A percentile compares a stretch with the other conserved stretches of the same genome.
Evolutionary conservation across 2,797 vertebrate species (phyloP).

Genomic region (Platalea minor): DNA sequence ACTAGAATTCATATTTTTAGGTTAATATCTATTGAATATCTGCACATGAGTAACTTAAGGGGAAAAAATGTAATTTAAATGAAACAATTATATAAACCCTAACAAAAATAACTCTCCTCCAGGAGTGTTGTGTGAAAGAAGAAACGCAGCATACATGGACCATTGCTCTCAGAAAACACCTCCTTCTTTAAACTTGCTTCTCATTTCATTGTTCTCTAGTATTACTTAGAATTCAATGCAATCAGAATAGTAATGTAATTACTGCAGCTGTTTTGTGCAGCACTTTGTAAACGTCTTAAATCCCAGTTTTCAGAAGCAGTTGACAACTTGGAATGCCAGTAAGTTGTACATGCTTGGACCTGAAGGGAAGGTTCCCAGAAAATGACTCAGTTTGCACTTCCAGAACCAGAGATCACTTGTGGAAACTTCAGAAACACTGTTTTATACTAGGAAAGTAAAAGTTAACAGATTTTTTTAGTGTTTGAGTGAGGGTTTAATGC

Average conservation of each 20-base stretch:
- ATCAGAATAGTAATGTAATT: not conserved
- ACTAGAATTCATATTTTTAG: not conserved
- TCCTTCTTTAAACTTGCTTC: not conserved
- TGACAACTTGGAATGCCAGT: not conserved
- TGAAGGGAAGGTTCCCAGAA: not conserved
- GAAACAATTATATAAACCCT: not conserved
- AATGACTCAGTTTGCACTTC: not conserved
- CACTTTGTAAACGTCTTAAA: not conserved
- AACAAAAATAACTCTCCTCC: not conserved
- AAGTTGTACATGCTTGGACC: not conserved
- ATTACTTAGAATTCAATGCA: not conserved
- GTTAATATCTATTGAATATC: not conserved
- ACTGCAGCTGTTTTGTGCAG: not conserved
- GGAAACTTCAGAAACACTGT: not conserved
- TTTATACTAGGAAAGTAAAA: not conserved
- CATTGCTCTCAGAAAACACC: not conserved
- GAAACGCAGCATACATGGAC: not conserved
- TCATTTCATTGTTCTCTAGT: accelerated
- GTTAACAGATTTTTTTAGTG: not conserved
- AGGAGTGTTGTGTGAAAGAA: not conserved
- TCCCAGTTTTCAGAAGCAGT: not conserved
- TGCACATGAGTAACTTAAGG: not conserved
- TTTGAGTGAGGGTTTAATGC: not conserved
- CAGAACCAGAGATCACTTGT: accelerated
- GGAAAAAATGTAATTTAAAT: not conserved